phyloP scores from a whole-genome alignment of 2,888 invertebrate genomes.

The Hypomecis punctinalis region DNA sequence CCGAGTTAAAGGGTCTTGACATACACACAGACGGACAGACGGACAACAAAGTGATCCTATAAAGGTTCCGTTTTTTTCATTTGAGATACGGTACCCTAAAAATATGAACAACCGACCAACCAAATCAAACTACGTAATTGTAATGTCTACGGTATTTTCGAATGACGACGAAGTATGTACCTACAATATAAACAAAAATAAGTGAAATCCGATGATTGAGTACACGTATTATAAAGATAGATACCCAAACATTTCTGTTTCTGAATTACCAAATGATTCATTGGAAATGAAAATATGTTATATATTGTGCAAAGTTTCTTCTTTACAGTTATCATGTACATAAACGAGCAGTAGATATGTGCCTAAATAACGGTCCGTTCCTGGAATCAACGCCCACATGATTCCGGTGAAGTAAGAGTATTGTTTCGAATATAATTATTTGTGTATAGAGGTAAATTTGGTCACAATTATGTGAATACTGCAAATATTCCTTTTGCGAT shows the following conservation, averaged over 20 bases:
- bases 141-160: no score
- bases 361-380: slow-evolving; percentile 1
- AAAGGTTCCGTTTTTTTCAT: no score
- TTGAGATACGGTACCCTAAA: no score
- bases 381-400: slow-evolving; percentile 45
- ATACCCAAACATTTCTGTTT: neutral
- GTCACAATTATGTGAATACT: neutral
- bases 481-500: neutral
- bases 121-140: no score
- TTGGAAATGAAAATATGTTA: neutral
- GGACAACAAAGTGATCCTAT: no score
- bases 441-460: slow-evolving; percentile 19
- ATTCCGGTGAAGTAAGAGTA: slow-evolving; percentile 44
- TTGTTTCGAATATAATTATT: slow-evolving; percentile 46
- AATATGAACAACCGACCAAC: no score
- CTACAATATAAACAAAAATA: no score
- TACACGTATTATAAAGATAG: no score
- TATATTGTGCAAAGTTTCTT: neutral
- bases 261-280: neutral
- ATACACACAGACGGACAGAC: no score
- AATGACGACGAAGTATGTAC: no score
- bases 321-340: neutral
- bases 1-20: no score
- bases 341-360: neutral
- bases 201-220: no score